Percentiles rank a stretch among this genome's conserved stretches.
Conservation (phyloP, 1,140 invertebrate species). For the Nymphalis io region DNA sequence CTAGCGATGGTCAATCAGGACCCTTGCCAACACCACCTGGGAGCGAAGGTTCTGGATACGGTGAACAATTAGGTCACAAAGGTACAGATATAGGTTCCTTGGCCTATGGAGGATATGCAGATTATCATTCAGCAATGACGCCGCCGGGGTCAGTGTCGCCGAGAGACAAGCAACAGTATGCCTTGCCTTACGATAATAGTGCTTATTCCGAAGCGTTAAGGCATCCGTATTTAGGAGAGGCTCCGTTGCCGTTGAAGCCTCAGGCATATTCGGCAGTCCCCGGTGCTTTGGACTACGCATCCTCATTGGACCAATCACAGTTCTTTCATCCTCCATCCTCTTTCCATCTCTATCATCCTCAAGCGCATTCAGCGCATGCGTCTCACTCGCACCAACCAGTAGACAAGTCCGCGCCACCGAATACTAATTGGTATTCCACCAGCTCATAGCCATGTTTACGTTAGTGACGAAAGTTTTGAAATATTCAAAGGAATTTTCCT, state of each 20-base stretch:
- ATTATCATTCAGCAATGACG: slow-evolving; percentile 96
- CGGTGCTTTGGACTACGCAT: slow-evolving; percentile 79
- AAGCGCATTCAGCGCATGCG: slow-evolving; percentile 80
- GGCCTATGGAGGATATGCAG: slow-evolving; percentile 85
- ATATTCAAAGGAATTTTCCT: slow-evolving; percentile 32
- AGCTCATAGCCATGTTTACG: slow-evolving; percentile 83
- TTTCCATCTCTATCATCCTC: slow-evolving; percentile 93
- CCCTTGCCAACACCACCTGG: slow-evolving; percentile 93
- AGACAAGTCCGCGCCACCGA: slow-evolving; percentile 81
- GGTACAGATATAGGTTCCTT: slow-evolving; percentile 69
- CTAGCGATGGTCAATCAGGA: slow-evolving; percentile 82
- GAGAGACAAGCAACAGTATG: slow-evolving; percentile 89
- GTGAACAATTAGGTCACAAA: slow-evolving; percentile 83
- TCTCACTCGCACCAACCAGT: slow-evolving; percentile 69
- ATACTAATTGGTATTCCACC: slow-evolving; percentile 89
- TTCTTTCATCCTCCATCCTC: slow-evolving; percentile 91
- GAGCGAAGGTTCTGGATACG: slow-evolving; percentile 89
- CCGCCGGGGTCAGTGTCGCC: slow-evolving; percentile 97
- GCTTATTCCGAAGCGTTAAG: slow-evolving; percentile 77
- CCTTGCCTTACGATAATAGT: slow-evolving; percentile 73
- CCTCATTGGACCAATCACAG: slow-evolving; percentile 87
- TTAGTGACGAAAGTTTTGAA: slow-evolving; percentile 34
- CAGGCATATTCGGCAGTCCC: slow-evolving; percentile 88
- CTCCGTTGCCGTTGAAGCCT: slow-evolving; percentile 93
- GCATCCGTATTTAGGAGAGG: slow-evolving; percentile 82